A percentile compares a stretch with the other conserved stretches of the same genome.
Evolutionary conservation across 2,113 vertebrate genomes (phyloP).

Genomic region (Mastomys coucha): DNA sequence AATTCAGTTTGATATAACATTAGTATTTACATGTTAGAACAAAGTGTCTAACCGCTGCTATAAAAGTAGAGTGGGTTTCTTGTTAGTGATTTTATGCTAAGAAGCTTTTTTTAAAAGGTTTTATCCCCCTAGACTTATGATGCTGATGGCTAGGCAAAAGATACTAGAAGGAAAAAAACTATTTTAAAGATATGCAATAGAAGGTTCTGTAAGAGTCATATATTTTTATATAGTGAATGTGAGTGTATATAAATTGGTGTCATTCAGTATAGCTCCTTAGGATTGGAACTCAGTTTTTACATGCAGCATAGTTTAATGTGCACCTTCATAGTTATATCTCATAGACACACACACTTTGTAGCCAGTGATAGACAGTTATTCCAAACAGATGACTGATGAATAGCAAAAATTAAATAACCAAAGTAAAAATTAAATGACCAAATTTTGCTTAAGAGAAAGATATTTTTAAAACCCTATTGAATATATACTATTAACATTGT

Average conservation of each 20-base stretch:
- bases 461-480: neutral
- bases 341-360: neutral
- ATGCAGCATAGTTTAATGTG: accelerated
- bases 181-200: constrained; percentile 60
- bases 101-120: constrained; percentile 55
- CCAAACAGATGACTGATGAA: neutral
- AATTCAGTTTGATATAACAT: constrained; percentile 77
- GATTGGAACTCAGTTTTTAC: neutral
- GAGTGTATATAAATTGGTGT: neutral
- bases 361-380: neutral
- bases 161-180: neutral
- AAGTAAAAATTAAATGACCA: constrained; percentile 19
- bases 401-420: constrained; percentile 6
- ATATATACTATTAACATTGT: neutral
- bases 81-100: constrained; percentile 45
- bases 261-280: neutral
- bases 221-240: constrained; percentile 30
- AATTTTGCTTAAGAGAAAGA: neutral
- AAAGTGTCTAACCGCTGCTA: constrained; percentile 79
- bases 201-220: neutral
- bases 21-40: constrained; percentile 63
- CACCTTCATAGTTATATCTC: accelerated
- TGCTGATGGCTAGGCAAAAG: constrained; percentile 27
- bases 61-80: constrained; percentile 17
- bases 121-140: neutral